Conservation (phyloP, 2,113 vertebrate species). For the Mohoua ochrocephala region DNA sequence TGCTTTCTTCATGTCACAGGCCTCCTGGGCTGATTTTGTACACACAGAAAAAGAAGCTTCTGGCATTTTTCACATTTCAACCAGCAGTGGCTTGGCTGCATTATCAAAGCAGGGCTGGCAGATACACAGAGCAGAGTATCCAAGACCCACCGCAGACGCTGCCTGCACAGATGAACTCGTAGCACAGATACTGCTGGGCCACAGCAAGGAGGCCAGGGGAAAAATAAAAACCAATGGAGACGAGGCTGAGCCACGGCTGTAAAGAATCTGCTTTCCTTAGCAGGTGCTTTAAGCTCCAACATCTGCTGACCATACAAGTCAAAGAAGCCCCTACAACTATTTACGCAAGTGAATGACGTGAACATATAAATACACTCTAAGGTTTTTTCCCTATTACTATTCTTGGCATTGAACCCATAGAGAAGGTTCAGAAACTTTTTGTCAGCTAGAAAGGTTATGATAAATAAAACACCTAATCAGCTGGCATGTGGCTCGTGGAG, state of each 20-base stretch:
- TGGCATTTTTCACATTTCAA: constrained; percentile 71
- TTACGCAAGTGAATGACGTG: constrained; percentile 64
- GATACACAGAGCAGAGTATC: constrained; percentile 45
- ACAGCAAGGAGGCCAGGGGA: constrained; percentile 66
- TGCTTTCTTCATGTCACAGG: constrained; percentile 18
- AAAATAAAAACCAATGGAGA: constrained; percentile 69
- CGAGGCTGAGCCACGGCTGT: constrained; percentile 10
- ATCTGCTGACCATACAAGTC: constrained; percentile 79
- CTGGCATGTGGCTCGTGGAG: neutral
- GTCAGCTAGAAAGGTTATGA: neutral
- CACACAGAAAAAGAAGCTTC: constrained; percentile 58
- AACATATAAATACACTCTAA: constrained; percentile 63
- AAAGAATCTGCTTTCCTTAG: constrained; percentile 78
- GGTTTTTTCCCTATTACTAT: constrained; percentile 41
- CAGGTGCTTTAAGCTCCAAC: constrained; percentile 73
- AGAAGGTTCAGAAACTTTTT: neutral
- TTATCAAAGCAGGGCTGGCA: constrained; percentile 72
- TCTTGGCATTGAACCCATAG: constrained; percentile 29
- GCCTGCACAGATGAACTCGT: constrained; percentile 68
- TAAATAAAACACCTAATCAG: neutral
- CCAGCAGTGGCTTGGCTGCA: constrained; percentile 73
- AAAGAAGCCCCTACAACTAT: constrained; percentile 64
- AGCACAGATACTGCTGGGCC: constrained; percentile 60
- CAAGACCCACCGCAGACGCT: constrained; percentile 74
- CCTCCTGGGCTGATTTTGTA: constrained; percentile 43